Evolutionary conservation across 1,140 invertebrate genomes (phyloP).

Genomic region (Zophobas morio): DNA sequence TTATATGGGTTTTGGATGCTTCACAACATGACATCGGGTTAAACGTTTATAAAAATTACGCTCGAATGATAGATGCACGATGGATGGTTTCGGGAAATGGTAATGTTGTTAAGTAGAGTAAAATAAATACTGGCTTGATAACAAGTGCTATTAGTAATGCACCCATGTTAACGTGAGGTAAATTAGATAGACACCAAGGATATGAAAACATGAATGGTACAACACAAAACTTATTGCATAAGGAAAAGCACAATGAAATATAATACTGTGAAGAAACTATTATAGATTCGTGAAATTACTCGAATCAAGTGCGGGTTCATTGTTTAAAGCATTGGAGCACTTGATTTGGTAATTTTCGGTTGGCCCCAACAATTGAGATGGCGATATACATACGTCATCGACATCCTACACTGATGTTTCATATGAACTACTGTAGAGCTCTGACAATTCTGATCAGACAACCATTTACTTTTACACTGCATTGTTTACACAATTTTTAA

Average conservation of each 20-base stretch:
- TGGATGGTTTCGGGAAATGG: constrained; percentile 13
- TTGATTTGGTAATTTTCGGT: constrained; percentile 41
- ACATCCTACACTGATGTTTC: constrained; percentile 35
- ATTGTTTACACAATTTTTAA: constrained; percentile 45
- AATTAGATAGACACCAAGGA: constrained; percentile 45
- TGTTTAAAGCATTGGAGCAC: constrained; percentile 10
- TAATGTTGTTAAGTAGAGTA: constrained; percentile 12
- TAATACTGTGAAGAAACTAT: constrained; percentile 47
- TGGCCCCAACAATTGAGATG: constrained; percentile 45
- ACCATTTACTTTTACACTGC: constrained; percentile 45
- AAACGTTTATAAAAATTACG: constrained; percentile 42
- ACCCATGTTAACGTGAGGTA: constrained; percentile 27
- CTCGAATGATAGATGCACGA: constrained; percentile 6
- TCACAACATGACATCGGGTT: constrained; percentile 43
- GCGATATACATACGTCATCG: constrained; percentile 23
- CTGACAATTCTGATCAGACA: constrained; percentile 42
- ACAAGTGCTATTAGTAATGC: constrained; percentile 15
- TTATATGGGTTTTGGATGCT: constrained; percentile 30
- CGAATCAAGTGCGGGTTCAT: constrained; percentile 16
- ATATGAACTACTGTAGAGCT: constrained; percentile 49
- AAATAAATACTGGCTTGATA: constrained; percentile 33
- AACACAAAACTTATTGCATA: constrained; percentile 39
- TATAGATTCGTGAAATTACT: constrained; percentile 36
- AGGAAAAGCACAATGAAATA: constrained; percentile 48
- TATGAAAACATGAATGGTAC: constrained; percentile 42